phyloP scores from a whole-genome alignment of 2,888 invertebrate species.

The Toxonevra muliebris region DNA sequence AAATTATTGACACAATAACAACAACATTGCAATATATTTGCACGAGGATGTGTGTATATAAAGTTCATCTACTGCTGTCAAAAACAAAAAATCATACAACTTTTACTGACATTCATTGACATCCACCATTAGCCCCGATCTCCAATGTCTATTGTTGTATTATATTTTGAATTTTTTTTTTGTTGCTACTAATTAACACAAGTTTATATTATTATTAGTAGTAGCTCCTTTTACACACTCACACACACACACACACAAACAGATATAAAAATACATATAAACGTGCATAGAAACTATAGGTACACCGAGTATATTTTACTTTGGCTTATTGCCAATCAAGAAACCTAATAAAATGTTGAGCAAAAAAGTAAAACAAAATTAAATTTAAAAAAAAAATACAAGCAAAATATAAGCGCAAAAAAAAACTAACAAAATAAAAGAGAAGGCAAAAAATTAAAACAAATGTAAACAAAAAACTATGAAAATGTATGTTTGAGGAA shows the following conservation, averaged over 20 bases:
- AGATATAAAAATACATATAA: background rate
- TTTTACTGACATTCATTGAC: too few species aligned
- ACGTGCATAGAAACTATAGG: too few species aligned
- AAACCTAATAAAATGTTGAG: background rate
- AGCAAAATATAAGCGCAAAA: background rate
- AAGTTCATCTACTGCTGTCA: too few species aligned
- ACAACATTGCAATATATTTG: too few species aligned
- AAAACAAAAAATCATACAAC: too few species aligned
- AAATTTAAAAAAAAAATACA: background rate
- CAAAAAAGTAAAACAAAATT: constrained; percentile 7
- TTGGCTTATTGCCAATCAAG: too few species aligned
- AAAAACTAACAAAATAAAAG: background rate
- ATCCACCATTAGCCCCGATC: too few species aligned
- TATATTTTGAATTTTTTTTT: constrained; percentile 13
- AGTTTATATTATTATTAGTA: too few species aligned
- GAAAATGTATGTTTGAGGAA: constrained; percentile 9
- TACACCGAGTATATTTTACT: too few species aligned
- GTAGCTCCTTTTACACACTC: constrained; percentile 14
- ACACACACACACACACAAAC: constrained; percentile 10
- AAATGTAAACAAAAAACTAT: constrained; percentile 39
- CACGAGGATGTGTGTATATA: too few species aligned
- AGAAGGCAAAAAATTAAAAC: constrained; percentile 18
- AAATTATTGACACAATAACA: too few species aligned
- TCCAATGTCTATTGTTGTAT: too few species aligned
- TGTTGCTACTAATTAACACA: background rate